Percentiles rank a stretch among this genome's conserved stretches.
phyloP scores from a whole-genome alignment of 2,888 invertebrate species.

The Nineta flava region DNA sequence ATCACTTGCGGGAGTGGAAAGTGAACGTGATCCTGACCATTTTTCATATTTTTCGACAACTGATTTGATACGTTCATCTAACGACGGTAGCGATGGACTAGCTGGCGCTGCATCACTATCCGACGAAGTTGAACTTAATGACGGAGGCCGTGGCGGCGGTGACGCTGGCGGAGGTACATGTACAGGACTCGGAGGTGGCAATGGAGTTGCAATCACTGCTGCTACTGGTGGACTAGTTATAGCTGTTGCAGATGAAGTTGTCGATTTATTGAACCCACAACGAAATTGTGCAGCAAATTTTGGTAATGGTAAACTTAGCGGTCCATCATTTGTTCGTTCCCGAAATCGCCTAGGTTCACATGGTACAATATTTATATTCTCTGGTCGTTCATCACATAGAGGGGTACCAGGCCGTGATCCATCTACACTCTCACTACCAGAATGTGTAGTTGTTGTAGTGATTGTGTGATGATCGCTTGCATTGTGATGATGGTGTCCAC shows the following conservation, averaged over 20 bases:
- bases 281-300: slow-evolving; percentile 64
- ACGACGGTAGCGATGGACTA: slow-evolving; percentile 62
- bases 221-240: slow-evolving; percentile 17
- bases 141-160: slow-evolving; percentile 53
- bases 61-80: slow-evolving; percentile 83
- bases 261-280: slow-evolving; percentile 26
- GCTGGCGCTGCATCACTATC: slow-evolving; percentile 51
- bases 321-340: slow-evolving; percentile 44
- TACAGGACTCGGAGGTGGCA: slow-evolving; percentile 31
- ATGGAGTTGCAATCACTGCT: slow-evolving; percentile 29
- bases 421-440: slow-evolving; percentile 42
- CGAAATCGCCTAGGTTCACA: slow-evolving; percentile 59
- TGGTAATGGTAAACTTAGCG: slow-evolving; percentile 73
- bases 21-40: slow-evolving; percentile 58
- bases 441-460: slow-evolving; percentile 23
- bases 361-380: slow-evolving; percentile 40
- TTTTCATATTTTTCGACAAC: slow-evolving; percentile 88
- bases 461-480: no score
- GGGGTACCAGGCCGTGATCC: slow-evolving; percentile 77
- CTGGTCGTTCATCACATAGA: slow-evolving; percentile 65
- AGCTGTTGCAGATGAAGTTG: slow-evolving; percentile 20
- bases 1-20: slow-evolving; percentile 38
- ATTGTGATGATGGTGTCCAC: slow-evolving; percentile 28
- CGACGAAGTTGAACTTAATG: slow-evolving; percentile 57
- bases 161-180: slow-evolving; percentile 44